Evolutionary conservation across 2,113 vertebrate genomes (phyloP).

Genomic region (Anolis sagrei): DNA sequence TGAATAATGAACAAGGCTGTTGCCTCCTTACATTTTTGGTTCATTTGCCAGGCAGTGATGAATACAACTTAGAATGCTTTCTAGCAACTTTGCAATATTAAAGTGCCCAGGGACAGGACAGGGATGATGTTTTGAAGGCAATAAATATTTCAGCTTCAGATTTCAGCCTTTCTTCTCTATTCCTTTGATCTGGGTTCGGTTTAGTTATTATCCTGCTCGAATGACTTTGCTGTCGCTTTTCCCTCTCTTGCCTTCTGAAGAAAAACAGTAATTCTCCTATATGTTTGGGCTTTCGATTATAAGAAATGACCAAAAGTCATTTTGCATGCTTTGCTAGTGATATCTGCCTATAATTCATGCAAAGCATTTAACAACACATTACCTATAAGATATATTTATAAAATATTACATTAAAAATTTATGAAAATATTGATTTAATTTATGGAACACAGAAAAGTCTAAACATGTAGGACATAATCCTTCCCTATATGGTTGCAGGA

Average conservation of each 20-base stretch:
- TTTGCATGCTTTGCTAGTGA: slow-evolving; percentile 25
- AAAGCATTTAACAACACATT: background rate
- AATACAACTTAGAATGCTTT: slow-evolving; percentile 75
- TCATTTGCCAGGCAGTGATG: slow-evolving; percentile 69
- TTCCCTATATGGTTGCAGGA: background rate
- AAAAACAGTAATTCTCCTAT: slow-evolving; percentile 55
- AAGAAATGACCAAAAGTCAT: background rate
- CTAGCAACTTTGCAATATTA: slow-evolving; percentile 73
- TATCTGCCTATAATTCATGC: background rate
- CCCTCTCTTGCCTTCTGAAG: slow-evolving; percentile 62
- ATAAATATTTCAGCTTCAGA: slow-evolving; percentile 93
- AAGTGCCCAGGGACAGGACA: slow-evolving; percentile 77
- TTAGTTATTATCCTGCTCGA: slow-evolving; percentile 89
- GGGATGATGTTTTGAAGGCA: slow-evolving; percentile 85
- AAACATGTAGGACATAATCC: background rate
- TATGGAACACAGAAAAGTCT: background rate
- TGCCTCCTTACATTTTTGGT: slow-evolving; percentile 62
- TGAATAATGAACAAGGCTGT: slow-evolving; percentile 53
- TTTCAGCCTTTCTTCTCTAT: slow-evolving; percentile 85
- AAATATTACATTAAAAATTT: slow-evolving; percentile 1
- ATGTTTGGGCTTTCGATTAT: slow-evolving; percentile 31
- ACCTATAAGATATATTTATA: background rate
- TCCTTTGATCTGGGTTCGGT: slow-evolving; percentile 92
- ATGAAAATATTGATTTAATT: background rate
- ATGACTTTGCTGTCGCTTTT: slow-evolving; percentile 84